Percentiles rank a stretch among this genome's conserved stretches.
These are phyloP conservation scores for Platysternon megacephalum DNA, from an alignment of 2,113 vertebrate genomes.

Conservation along the genomic window DNA sequence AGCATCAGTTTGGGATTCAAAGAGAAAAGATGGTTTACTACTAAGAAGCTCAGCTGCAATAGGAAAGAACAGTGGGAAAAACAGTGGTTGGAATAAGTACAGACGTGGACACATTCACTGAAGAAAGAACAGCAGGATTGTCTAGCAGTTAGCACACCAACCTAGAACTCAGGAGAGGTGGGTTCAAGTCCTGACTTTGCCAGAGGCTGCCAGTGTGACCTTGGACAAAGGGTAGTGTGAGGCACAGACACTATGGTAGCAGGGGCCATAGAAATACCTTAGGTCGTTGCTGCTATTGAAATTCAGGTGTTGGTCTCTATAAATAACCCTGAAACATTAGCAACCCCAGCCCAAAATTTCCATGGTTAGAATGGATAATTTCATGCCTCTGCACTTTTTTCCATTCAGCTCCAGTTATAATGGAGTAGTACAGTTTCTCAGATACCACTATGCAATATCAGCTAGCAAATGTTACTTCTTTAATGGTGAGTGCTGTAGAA, in stretches of 20 bases:
- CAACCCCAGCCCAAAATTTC: fast-evolving
- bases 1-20: background rate
- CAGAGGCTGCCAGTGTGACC: background rate
- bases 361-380: fast-evolving
- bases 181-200: background rate
- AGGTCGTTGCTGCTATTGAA: background rate
- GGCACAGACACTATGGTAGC: background rate
- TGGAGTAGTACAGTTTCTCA: background rate
- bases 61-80: background rate
- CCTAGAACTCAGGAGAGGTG: background rate
- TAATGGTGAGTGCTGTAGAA: background rate
- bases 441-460: fast-evolving
- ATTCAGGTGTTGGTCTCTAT: background rate
- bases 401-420: background rate
- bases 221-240: background rate
- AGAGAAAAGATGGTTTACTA: background rate
- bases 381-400: background rate
- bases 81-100: background rate
- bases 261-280: background rate
- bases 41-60: background rate
- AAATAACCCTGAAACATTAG: background rate
- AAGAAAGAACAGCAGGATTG: background rate
- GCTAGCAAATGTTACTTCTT: background rate
- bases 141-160: background rate
- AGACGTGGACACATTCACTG: background rate